phyloP scores from a whole-genome alignment of 1,140 invertebrate genomes.

The Drosophila aff. region DNA sequence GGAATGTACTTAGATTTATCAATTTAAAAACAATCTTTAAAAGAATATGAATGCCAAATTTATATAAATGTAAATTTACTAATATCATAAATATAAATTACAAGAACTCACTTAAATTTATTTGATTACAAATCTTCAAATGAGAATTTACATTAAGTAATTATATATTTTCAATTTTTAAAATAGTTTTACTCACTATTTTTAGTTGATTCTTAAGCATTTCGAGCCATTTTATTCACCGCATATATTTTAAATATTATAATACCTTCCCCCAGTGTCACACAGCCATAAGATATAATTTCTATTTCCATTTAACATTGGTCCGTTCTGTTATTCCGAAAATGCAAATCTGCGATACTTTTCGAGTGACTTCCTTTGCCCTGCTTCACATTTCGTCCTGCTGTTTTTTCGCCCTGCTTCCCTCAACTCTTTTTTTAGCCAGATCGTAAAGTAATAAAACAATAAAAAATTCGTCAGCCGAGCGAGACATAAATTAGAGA shows the following conservation, averaged over 20 bases:
- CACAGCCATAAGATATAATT: not conserved
- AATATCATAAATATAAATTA: no score
- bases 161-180: no score
- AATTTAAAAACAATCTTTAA: not conserved
- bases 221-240: no score
- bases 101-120: no score
- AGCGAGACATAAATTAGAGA: slow-evolving; percentile 54
- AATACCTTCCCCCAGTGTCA: not conserved
- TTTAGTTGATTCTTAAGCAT: no score
- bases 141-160: no score
- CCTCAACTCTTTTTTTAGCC: slow-evolving; percentile 38
- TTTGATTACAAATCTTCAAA: no score
- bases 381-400: slow-evolving; percentile 20
- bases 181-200: no score
- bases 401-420: slow-evolving; percentile 33
- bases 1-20: not conserved
- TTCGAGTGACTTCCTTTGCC: slow-evolving; percentile 2
- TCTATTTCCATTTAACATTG: not conserved
- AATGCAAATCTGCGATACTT: slow-evolving; percentile 19
- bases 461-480: slow-evolving; percentile 64
- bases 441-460: slow-evolving; percentile 77
- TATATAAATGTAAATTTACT: no score
- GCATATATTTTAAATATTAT: not conserved
- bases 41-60: no score
- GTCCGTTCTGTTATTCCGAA: not conserved